Conservation (phyloP, 2,113 vertebrate species). For the Rhegmatorhina hoffmannsi region DNA sequence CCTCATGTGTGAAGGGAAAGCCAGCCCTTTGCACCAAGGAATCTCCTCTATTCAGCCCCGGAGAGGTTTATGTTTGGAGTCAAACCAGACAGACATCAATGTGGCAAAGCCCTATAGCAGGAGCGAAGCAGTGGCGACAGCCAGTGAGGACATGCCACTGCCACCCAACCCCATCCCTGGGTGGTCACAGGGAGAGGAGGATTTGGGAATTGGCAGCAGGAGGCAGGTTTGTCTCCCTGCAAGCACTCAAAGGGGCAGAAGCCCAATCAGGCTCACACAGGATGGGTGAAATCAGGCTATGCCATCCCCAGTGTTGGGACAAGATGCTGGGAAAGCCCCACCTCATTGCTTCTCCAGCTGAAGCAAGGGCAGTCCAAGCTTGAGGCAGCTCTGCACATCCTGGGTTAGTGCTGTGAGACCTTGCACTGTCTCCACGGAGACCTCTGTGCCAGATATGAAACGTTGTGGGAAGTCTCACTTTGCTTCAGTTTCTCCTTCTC, state of each 20-base stretch:
- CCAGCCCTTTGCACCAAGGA: not conserved
- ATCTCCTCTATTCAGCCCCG: not conserved
- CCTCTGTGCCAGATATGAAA: not conserved
- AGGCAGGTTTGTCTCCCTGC: not conserved
- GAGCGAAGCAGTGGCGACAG: not conserved
- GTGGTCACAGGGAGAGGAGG: fast-evolving
- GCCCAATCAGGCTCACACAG: not conserved
- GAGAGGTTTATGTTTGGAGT: not conserved
- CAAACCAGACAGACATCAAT: not conserved
- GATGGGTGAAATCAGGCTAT: fast-evolving
- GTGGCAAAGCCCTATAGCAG: fast-evolving
- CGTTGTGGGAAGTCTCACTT: not conserved
- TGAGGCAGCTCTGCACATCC: not conserved
- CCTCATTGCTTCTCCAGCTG: not conserved
- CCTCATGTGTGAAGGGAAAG: slow-evolving; percentile 56
- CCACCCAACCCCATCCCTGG: not conserved
- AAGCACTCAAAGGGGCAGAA: not conserved
- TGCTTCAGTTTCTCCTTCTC: slow-evolving; percentile 6
- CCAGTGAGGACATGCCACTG: not conserved
- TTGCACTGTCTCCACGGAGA: not conserved
- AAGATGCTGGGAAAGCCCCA: not conserved
- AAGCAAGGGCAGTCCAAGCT: not conserved
- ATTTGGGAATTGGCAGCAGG: not conserved
- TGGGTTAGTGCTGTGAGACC: fast-evolving
- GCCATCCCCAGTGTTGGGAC: not conserved